phyloP scores from a whole-genome alignment of 2,797 vertebrate species.

The Chaetodon trifasciatus region DNA sequence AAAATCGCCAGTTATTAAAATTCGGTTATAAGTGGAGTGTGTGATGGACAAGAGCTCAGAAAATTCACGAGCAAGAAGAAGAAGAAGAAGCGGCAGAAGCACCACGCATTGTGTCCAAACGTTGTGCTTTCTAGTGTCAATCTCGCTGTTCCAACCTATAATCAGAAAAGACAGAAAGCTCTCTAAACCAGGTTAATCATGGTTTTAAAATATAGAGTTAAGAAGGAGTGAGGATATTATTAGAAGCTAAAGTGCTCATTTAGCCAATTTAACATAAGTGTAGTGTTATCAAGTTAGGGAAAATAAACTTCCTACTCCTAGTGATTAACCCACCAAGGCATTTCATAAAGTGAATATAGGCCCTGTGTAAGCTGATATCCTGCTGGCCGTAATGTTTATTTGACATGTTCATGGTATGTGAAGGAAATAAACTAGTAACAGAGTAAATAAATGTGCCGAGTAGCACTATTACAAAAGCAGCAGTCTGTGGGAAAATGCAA shows the following conservation, averaged over 20 bases:
- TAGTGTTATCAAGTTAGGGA: neutral
- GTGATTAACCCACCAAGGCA: slow-evolving; percentile 1
- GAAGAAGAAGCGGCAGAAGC: too few species aligned
- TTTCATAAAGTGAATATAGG: slow-evolving; percentile 1
- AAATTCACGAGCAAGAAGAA: too few species aligned
- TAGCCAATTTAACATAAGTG: slow-evolving; percentile 9
- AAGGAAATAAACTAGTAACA: slow-evolving; percentile 17
- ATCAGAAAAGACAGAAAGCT: neutral
- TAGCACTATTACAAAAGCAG: slow-evolving; percentile 7
- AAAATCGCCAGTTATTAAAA: too few species aligned
- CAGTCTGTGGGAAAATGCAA: neutral
- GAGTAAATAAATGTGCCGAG: neutral
- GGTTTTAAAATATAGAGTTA: neutral
- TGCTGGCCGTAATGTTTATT: slow-evolving; percentile 14
- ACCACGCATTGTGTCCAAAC: too few species aligned
- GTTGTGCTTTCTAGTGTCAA: neutral
- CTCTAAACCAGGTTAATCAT: neutral
- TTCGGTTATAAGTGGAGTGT: too few species aligned
- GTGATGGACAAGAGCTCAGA: too few species aligned
- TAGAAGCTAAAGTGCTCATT: slow-evolving; percentile 11
- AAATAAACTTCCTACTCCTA: slow-evolving; percentile 12
- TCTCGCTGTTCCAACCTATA: neutral
- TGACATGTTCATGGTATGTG: slow-evolving; percentile 27
- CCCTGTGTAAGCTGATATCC: neutral
- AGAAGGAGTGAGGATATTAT: neutral